Evolutionary conservation across 2,797 vertebrate genomes (phyloP), one percentile per base, ranked within the genome.

Genomic region (Antrozous pallidus): DNA sequence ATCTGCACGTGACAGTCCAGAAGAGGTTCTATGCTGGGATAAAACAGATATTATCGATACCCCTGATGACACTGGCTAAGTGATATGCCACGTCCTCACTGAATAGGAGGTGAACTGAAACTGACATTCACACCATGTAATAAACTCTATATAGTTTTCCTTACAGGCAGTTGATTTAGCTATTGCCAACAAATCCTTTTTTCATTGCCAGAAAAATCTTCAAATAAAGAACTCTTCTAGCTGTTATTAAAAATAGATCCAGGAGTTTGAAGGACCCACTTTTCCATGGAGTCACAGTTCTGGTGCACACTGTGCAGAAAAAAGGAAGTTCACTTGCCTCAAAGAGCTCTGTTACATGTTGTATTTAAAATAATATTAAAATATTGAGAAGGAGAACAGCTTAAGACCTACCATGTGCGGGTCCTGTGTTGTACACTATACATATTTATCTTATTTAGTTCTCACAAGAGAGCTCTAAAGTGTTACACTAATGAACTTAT

Each of bases 241-340:
- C 42, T 75, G 51, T 90, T 96, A 92, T 92, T 88, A 94, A 85
- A 92, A 94, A 73, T 88, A 79, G 73, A 94, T 94, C 56, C 89
- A 54, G 63, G 63, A 63, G 77, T 93, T 75, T 95, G 63, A 94
- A n/a, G 24, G 42, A 38, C 38, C 36, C 36, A 56, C 7, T 20
- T 95, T 93, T 69, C 16, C 9, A 22, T 14, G 58, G 69, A 77
- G 24, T 79, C 54, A 49, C 3, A 36, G 28, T 88, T 81, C 71
- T 67, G 24, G 71, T 49, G 28, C 31, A 11, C 4, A 3, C 18
- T 14, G 2, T 75, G 36, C 81, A 89, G 31, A 24, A 7, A 3
- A 16, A 83, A 88, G 36, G 42, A 45, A 54, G 28, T 17, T 36
- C 9, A n/a, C 26, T 88, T 75, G n/a, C 65, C 75, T 80, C 17